Conservation (phyloP, 2,797 vertebrate genomes). For the Martes flavigula region DNA sequence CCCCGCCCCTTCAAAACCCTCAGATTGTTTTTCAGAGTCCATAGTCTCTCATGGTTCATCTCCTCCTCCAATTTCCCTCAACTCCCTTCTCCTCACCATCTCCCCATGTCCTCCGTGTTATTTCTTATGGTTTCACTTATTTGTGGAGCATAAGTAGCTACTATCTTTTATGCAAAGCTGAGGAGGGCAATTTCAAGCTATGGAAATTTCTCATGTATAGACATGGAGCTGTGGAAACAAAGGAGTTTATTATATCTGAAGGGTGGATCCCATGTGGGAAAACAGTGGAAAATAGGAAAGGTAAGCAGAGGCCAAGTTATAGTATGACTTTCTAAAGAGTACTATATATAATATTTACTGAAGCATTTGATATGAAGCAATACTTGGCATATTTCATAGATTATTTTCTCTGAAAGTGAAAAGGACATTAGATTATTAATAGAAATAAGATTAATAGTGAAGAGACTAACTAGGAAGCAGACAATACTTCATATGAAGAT, state of each 20-base stretch:
- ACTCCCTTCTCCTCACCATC: no score
- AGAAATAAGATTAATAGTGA: background rate
- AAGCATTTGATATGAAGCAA: background rate
- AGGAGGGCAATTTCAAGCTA: background rate
- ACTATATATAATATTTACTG: background rate
- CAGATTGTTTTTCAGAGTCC: no score
- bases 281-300: background rate
- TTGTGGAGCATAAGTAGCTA: no score
- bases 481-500: background rate
- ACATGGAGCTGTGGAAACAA: background rate
- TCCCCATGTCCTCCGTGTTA: no score
- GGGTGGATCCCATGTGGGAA: background rate
- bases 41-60: no score
- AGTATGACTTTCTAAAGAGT: background rate
- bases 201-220: background rate
- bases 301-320: background rate
- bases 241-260: background rate
- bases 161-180: no score
- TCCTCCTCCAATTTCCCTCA: no score
- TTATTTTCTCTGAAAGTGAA: background rate
- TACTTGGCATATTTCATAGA: background rate
- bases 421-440: background rate
- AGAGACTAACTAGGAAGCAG: background rate
- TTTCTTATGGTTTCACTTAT: no score
- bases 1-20: no score